Evolutionary conservation across 2,888 invertebrate species (phyloP).

Genomic region (Dolichomitus sp.): DNA sequence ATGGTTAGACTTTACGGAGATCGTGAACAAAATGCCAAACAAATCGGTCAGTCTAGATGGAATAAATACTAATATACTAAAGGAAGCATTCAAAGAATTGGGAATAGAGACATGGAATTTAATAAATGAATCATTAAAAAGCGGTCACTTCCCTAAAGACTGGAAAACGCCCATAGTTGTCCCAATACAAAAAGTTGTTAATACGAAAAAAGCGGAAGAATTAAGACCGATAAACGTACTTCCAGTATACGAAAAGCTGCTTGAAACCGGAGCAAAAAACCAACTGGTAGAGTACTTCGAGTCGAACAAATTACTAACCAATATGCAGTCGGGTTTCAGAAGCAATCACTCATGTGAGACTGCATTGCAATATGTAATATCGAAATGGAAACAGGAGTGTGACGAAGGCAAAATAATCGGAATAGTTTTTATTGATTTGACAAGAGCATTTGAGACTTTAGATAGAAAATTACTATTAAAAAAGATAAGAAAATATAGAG

Average conservation of each 20-base stretch:
- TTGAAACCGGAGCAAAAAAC: background rate
- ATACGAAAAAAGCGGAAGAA: slow-evolving; percentile 10
- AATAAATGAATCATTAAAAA: slow-evolving; percentile 29
- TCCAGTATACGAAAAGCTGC: slow-evolving; percentile 8
- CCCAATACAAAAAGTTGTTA: slow-evolving; percentile 31
- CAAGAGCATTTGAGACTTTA: slow-evolving; percentile 7
- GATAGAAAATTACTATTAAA: background rate
- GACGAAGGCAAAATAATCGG: slow-evolving; percentile 1
- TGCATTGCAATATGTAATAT: slow-evolving; percentile 15
- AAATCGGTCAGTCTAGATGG: slow-evolving; percentile 27
- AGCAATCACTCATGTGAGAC: slow-evolving; percentile 23
- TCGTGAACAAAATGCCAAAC: background rate
- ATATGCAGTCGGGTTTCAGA: slow-evolving; percentile 6
- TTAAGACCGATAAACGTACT: slow-evolving; percentile 24
- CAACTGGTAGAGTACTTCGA: slow-evolving; percentile 15
- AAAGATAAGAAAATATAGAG: background rate
- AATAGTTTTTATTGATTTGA: slow-evolving; percentile 11
- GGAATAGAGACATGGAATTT: background rate
- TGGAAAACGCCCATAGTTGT: slow-evolving; percentile 43
- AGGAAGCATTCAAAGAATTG: background rate
- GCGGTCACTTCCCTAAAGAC: slow-evolving; percentile 22
- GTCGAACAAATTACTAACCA: background rate
- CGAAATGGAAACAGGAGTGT: slow-evolving; percentile 20
- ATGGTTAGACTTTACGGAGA: background rate
- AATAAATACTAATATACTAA: slow-evolving; percentile 7